Base-by-base conservation (phyloP, 2,888 invertebrate genomes). In the Heliconius cydno region DNA sequence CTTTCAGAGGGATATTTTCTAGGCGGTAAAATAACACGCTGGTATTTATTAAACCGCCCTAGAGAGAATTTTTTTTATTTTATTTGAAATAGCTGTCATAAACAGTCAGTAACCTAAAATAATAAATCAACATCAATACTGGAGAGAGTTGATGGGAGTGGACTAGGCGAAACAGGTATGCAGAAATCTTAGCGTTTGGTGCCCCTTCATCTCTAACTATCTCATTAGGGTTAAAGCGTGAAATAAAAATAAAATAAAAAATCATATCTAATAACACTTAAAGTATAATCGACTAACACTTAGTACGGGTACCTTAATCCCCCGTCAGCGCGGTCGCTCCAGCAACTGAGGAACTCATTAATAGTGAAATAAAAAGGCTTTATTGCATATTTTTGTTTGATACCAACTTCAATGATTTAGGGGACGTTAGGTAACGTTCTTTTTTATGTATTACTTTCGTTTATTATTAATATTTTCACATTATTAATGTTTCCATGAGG, bases 301-400 rank as follows among this genome's bases (percentile, higher is more conserved):
- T 81, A 68, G 86, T 86, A 85, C 28, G 28, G 77, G 77, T 67
- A 46, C 60, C 81, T 83, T 85, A 85, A 86, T 85, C 85, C 84
- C 86, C 88, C 87, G 90, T 88, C 92, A 89, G 90, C 87, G 87
- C 88, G 90, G 89, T 86, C 86, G 87, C 87, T 87, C 88, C 84
- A 87, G 88, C 88, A 91, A 91, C 91, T 91, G 91, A 92, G 88
- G 89, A 92, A 91, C 91, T 92, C 92, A 92, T 93, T 92, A 92
- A 90, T 90, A 87, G 86, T 86, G 88, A 90, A 91, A 92, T 92
- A 92, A 93, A 92, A 88, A 86, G 86, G 83, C 90, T 92, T 90
- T 90, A 90, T 91, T 90, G 92, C 92, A 92, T 90, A 92, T 92
- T 92, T 93, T 92, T 91, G 89, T 91, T 92, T 89, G 87, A 90